Evolutionary conservation across 2,888 invertebrate genomes (phyloP).

Genomic region (Aleiodes leptofemur): DNA sequence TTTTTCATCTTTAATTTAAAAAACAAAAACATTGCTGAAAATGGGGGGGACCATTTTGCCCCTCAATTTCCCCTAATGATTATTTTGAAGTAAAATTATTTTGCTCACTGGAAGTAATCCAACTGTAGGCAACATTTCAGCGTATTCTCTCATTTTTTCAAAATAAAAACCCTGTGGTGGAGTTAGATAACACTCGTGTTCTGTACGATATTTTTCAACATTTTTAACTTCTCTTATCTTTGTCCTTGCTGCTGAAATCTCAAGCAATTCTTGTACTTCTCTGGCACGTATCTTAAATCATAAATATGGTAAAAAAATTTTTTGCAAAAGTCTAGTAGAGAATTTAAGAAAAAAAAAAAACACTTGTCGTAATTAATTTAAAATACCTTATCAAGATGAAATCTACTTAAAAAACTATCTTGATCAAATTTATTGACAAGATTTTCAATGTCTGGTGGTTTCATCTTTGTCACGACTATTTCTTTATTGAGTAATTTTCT

Average conservation of each 20-base stretch:
- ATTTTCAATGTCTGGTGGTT: constrained; percentile 39
- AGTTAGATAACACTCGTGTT: constrained; percentile 53
- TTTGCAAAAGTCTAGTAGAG: not conserved
- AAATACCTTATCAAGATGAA: constrained; percentile 57
- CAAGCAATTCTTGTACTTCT: constrained; percentile 55
- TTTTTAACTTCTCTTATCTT: constrained; percentile 51
- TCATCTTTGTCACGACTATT: constrained; percentile 44
- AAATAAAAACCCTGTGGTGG: constrained; percentile 55
- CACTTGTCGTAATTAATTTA: not conserved
- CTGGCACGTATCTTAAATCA: constrained; percentile 49
- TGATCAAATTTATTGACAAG: constrained; percentile 44
- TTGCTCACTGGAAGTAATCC: constrained; percentile 62
- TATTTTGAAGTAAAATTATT: not conserved
- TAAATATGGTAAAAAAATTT: constrained; percentile 13
- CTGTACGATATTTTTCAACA: constrained; percentile 45
- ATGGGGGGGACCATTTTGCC: no score
- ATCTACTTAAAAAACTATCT: constrained; percentile 52
- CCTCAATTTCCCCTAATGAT: no score
- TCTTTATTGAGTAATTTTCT: constrained; percentile 35
- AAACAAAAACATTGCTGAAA: no score
- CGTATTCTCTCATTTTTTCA: constrained; percentile 62
- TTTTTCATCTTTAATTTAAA: no score
- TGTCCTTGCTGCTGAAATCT: constrained; percentile 52
- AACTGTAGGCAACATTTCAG: constrained; percentile 58
- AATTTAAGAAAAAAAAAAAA: constrained; percentile 1